Percentiles rank a stretch among this genome's conserved stretches.
Conservation (phyloP, 2,888 invertebrate species). For the Trissonchulus sp. region DNA sequence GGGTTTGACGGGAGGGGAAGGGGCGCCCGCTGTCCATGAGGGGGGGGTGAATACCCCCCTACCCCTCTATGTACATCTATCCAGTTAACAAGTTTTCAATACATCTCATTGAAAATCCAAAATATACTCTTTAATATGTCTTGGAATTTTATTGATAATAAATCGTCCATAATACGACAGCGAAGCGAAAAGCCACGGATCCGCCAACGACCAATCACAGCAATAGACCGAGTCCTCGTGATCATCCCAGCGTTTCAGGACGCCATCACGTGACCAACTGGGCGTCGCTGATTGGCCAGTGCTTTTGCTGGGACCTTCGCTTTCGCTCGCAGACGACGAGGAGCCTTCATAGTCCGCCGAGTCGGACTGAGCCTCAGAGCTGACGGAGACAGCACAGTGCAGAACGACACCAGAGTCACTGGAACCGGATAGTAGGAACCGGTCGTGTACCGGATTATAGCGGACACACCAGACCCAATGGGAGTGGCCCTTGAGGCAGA, state of each 20-base stretch:
- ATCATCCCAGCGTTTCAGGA: constrained; percentile 84
- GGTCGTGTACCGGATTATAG: constrained; percentile 94
- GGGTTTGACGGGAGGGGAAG: no score
- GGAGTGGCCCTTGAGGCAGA: constrained; percentile 60
- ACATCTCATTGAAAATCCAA: constrained; percentile 28
- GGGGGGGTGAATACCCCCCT: no score
- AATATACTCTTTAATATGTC: constrained; percentile 86
- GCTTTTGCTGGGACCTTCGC: constrained; percentile 38
- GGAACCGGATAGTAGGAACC: constrained; percentile 82
- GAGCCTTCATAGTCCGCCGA: background rate
- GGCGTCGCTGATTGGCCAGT: background rate
- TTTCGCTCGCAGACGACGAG: constrained; percentile 37
- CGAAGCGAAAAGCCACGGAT: constrained; percentile 99
- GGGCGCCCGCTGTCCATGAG: no score
- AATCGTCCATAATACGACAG: constrained; percentile 92
- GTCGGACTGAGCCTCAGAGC: constrained; percentile 68
- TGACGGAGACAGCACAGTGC: constrained; percentile 76
- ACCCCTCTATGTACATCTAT: no score
- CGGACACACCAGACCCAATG: constrained; percentile 78
- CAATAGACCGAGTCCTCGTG: constrained; percentile 97
- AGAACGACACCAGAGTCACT: constrained; percentile 87
- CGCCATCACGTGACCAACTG: constrained; percentile 64
- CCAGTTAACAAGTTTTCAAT: no score
- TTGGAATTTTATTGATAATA: constrained; percentile 84
- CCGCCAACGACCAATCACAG: constrained; percentile 91